Conservation (phyloP, 1,140 invertebrate genomes). For the Lucilia cuprina region DNA sequence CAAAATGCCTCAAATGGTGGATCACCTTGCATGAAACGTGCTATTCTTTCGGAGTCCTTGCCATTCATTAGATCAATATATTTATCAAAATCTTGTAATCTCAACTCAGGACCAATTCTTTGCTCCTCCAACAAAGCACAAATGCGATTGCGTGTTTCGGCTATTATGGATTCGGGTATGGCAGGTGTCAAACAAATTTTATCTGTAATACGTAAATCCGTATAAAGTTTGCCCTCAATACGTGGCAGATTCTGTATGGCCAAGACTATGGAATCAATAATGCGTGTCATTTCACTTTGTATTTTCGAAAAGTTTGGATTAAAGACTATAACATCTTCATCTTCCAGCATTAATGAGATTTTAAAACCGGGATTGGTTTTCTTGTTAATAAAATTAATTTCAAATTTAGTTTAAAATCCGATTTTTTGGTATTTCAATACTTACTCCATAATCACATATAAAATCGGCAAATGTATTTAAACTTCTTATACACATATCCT, state of each 20-base stretch:
- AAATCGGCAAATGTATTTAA: slow-evolving; percentile 80
- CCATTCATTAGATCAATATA: slow-evolving; percentile 83
- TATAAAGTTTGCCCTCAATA: slow-evolving; percentile 68
- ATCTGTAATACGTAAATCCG: slow-evolving; percentile 51
- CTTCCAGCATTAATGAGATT: slow-evolving; percentile 73
- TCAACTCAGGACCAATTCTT: slow-evolving; percentile 71
- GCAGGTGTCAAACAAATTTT: slow-evolving; percentile 67
- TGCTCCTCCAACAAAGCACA: slow-evolving; percentile 72
- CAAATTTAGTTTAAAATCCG: neutral
- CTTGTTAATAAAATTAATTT: slow-evolving; percentile 58
- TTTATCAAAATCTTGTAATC: slow-evolving; percentile 80
- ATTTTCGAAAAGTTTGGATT: slow-evolving; percentile 82
- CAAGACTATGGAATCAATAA: slow-evolving; percentile 77
- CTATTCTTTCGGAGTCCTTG: slow-evolving; percentile 69
- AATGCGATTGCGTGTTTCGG: slow-evolving; percentile 68
- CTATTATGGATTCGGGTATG: slow-evolving; percentile 71
- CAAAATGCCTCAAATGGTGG: slow-evolving; percentile 75
- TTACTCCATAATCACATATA: slow-evolving; percentile 77
- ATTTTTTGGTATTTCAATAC: neutral
- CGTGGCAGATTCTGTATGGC: slow-evolving; percentile 74
- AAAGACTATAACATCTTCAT: slow-evolving; percentile 73
- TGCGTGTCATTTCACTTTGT: slow-evolving; percentile 71
- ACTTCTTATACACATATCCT: slow-evolving; percentile 80
- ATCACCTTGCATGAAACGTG: slow-evolving; percentile 72
- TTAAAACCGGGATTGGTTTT: slow-evolving; percentile 77